A percentile compares a stretch with the other conserved stretches of the same genome.
Evolutionary conservation across 35 echinoderm and acorn worm genomes (phyloP).

Genomic region (Patiria miniata): DNA sequence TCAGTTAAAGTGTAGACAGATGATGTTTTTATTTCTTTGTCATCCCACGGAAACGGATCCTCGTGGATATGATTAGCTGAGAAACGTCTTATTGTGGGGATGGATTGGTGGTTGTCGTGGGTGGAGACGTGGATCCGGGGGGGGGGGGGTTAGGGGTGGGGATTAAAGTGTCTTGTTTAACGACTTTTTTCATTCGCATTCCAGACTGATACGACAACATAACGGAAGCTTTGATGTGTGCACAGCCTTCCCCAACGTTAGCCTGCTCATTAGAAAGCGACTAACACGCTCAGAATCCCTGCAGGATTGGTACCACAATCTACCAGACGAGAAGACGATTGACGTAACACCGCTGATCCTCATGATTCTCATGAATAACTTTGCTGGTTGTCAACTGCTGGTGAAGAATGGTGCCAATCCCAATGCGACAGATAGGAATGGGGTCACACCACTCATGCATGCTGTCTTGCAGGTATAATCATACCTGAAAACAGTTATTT

Average conservation of each 20-base stretch:
- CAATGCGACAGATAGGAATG: slow-evolving; percentile 50
- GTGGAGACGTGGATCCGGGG: no score
- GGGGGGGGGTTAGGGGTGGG: no score
- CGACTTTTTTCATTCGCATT: background rate
- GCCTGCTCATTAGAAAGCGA: background rate
- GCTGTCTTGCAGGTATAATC: slow-evolving; percentile 62
- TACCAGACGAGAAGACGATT: slow-evolving; percentile 29
- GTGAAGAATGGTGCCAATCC: slow-evolving; percentile 77
- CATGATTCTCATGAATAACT: slow-evolving; percentile 59
- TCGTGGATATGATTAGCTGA: no score
- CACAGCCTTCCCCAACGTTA: background rate
- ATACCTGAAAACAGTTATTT: no score
- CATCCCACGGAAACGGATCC: no score
- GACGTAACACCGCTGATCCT: slow-evolving; percentile 59
- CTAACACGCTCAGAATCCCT: background rate
- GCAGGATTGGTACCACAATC: slow-evolving; percentile 49
- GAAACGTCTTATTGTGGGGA: no score
- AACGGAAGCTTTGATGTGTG: background rate
- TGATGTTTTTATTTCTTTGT: no score
- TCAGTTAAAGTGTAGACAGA: no score
- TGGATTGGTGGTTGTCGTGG: no score
- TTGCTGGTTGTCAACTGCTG: slow-evolving; percentile 52
- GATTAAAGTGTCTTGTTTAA: no score
- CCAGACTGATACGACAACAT: background rate
- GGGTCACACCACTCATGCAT: slow-evolving; percentile 79